Evolutionary conservation across 2,888 invertebrate species (phyloP), one percentile per base, ranked within the genome.

Genomic region (Atherix ibis): DNA sequence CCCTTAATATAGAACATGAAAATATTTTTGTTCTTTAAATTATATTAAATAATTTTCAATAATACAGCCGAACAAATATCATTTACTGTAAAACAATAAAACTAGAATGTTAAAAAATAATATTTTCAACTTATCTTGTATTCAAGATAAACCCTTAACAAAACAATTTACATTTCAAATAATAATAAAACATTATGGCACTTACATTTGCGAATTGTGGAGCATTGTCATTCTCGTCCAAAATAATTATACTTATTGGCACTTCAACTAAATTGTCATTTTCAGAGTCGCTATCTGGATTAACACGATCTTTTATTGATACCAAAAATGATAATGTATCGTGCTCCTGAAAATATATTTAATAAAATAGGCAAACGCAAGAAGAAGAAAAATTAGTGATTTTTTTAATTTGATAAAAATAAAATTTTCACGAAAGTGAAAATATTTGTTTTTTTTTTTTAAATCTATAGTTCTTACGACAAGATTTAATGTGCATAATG

Each of bases 201-300:
- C 34, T 34, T 64, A 81, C 82, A 59, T 78, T 73, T 59, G 70
- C 67, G 60, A 84, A 84, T 37, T 67, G 68, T 5, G 89, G 88
- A 19, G 82, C 70, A 58, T 87, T 88, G 52, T 91, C 89, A 53
- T 91, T 89, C 49, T 83, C 84, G 51, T 91, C 89, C 8, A 82
- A 62, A 12, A 91, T 75, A 40, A 88, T 85, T 39, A 88, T 79
- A 18, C 77, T 79, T 28, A 85, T 76, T 4, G 81, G 76, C 6
- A 77, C 74, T 45, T 74, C 70, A 10, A 82, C 76, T 39, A 82
- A 62, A 57, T 84, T 85, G 45, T 76, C 68, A 34, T 70, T 70
- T 10, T 68, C 70, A 9, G 71, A 71, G 41, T 67, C 65, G 13
- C 22, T 22, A 38, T 63, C 62, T 10, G 60, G 62, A 29, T 66